These are phyloP conservation scores for Achlya flavicornis DNA, from an alignment of 2,888 invertebrate genomes.

Conservation along the genomic window DNA sequence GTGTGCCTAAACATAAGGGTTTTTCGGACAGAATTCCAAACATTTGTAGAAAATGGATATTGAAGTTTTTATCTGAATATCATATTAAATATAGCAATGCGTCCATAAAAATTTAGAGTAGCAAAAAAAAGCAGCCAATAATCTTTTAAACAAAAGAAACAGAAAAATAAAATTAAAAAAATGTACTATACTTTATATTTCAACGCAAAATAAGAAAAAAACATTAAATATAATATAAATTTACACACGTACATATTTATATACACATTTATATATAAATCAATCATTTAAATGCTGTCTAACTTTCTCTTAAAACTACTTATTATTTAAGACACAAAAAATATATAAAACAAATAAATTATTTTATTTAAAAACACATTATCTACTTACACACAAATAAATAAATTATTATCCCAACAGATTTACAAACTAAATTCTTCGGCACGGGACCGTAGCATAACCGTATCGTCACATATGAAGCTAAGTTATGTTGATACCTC, in stretches of 20 bases:
- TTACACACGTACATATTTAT: slow-evolving; percentile 17
- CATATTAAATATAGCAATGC: not conserved
- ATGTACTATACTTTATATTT: slow-evolving; percentile 64
- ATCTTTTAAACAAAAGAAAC: slow-evolving; percentile 21
- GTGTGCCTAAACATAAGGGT: too few species aligned
- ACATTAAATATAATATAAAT: slow-evolving; percentile 35
- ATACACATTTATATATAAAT: slow-evolving; percentile 4
- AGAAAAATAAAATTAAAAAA: slow-evolving; percentile 47
- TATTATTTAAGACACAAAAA: not conserved
- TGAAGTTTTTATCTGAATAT: too few species aligned
- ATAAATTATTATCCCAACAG: slow-evolving; percentile 8
- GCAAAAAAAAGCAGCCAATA: not conserved
- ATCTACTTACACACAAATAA: slow-evolving; percentile 8
- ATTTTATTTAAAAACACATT: not conserved
- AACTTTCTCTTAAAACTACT: slow-evolving; percentile 5
- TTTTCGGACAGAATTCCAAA: too few species aligned
- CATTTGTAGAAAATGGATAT: too few species aligned
- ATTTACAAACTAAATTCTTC: not conserved
- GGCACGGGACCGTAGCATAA: not conserved
- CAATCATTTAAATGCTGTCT: slow-evolving; percentile 17
- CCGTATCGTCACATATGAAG: not conserved
- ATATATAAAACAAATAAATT: slow-evolving; percentile 3
- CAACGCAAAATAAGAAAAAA: slow-evolving; percentile 45
- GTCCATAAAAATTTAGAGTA: not conserved
- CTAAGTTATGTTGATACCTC: too few species aligned